These are phyloP conservation scores for Musca vetustissima DNA, from an alignment of 1,140 invertebrate genomes.

Conservation along the genomic window DNA sequence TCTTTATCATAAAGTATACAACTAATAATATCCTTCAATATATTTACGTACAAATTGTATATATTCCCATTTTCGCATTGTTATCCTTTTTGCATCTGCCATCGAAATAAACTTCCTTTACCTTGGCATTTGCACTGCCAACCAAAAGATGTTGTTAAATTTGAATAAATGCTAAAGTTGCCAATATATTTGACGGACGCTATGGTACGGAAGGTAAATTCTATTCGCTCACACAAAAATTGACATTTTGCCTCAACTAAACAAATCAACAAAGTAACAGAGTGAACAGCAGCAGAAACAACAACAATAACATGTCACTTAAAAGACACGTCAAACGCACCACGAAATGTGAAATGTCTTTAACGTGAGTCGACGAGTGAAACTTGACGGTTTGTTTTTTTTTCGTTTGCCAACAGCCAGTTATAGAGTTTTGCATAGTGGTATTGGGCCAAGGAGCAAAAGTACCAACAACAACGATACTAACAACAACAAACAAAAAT, in stretches of 20 bases:
- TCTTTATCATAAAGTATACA: too few relatives aligned
- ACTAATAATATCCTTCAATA: too few relatives aligned
- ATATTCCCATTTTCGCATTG: background rate
- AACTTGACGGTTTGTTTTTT: background rate
- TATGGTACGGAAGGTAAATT: too few relatives aligned
- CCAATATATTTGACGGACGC: background rate
- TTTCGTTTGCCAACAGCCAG: too few relatives aligned
- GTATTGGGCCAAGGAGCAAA: too few relatives aligned
- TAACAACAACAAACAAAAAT: too few relatives aligned
- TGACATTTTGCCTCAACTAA: conserved; percentile 21
- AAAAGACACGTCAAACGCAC: conserved; percentile 20
- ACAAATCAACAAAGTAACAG: conserved; percentile 1
- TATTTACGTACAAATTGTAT: too few relatives aligned
- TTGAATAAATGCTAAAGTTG: conserved; percentile 12
- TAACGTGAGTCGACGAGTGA: conserved; percentile 4
- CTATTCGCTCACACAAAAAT: conserved; percentile 8
- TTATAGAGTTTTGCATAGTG: too few relatives aligned
- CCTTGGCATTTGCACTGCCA: too few relatives aligned
- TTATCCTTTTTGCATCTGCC: background rate
- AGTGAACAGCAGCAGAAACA: too few relatives aligned
- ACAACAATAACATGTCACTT: background rate
- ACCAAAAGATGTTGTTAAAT: background rate
- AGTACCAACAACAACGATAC: too few relatives aligned
- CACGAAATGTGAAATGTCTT: conserved; percentile 18
- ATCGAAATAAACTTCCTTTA: too few relatives aligned